Percentiles rank a stretch among this genome's conserved stretches.
Evolutionary conservation across 2,113 vertebrate genomes (phyloP).

Genomic region (Stigmatopora nigra): DNA sequence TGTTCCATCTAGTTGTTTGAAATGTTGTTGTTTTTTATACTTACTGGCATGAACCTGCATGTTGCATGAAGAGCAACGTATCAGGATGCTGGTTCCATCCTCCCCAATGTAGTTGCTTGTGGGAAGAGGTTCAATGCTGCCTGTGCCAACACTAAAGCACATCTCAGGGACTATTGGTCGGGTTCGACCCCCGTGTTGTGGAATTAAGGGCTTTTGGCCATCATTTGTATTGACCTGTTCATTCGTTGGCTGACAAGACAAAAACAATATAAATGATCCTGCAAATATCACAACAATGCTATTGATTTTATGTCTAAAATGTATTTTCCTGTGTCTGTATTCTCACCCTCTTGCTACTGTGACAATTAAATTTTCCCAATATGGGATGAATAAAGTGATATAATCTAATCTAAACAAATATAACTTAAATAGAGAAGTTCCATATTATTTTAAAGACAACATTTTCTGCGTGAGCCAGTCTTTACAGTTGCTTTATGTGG

Average conservation of each 20-base stretch:
- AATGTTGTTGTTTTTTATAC: slow-evolving; percentile 51
- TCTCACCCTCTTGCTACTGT: too few species aligned
- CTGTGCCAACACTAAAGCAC: slow-evolving; percentile 87
- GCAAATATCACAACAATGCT: background rate
- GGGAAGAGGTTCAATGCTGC: slow-evolving; percentile 83
- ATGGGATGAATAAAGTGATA: too few species aligned
- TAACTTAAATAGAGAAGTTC: background rate
- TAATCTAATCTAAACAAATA: background rate
- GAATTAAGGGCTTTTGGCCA: slow-evolving; percentile 27
- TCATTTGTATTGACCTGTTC: slow-evolving; percentile 38
- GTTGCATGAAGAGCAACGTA: slow-evolving; percentile 82
- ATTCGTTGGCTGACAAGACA: slow-evolving; percentile 61
- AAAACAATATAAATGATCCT: background rate
- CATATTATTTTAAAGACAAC: too few species aligned
- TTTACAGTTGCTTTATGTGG: too few species aligned
- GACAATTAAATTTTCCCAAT: too few species aligned
- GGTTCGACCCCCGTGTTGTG: slow-evolving; percentile 71
- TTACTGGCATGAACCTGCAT: slow-evolving; percentile 95
- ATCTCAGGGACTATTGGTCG: slow-evolving; percentile 90
- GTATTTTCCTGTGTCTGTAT: too few species aligned
- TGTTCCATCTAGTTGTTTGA: background rate
- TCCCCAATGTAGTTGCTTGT: slow-evolving; percentile 82
- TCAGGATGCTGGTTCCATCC: slow-evolving; percentile 84
- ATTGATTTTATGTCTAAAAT: background rate
- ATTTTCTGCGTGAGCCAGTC: too few species aligned